Percentiles rank a stretch among this genome's conserved stretches.
Conservation (phyloP, 2,888 invertebrate genomes). For the Teinopalpus imperialis region DNA sequence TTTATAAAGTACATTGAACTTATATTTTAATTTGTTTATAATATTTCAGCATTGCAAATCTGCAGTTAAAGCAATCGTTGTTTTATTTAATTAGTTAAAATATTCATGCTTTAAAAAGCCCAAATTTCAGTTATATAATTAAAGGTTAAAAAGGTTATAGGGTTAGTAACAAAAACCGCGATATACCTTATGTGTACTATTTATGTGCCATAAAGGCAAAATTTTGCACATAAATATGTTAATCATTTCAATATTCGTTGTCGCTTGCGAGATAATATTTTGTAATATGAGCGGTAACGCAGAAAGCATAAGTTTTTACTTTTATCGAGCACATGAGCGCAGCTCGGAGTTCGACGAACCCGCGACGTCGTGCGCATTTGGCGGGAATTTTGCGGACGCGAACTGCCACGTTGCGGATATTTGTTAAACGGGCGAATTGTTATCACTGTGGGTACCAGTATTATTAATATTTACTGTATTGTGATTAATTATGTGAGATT, state of each 20-base stretch:
- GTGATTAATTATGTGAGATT: neutral
- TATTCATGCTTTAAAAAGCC: too few relatives aligned
- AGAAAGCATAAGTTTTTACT: conserved; percentile 69
- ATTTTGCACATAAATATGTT: too few relatives aligned
- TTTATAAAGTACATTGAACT: too few relatives aligned
- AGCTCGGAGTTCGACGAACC: conserved; percentile 36
- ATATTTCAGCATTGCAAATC: too few relatives aligned
- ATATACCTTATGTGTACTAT: too few relatives aligned
- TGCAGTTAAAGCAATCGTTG: too few relatives aligned
- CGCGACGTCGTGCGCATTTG: conserved; percentile 32
- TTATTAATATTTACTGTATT: conserved; percentile 5
- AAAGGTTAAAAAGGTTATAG: too few relatives aligned
- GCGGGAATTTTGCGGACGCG: conserved; percentile 38
- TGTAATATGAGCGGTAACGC: conserved; percentile 43
- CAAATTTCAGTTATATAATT: too few relatives aligned
- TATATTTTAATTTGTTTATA: too few relatives aligned
- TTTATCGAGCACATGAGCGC: conserved; percentile 61
- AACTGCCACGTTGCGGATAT: conserved; percentile 21
- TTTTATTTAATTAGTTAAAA: too few relatives aligned
- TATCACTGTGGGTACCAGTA: neutral
- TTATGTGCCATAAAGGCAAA: too few relatives aligned
- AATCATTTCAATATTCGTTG: conserved; percentile 32
- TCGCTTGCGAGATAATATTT: conserved; percentile 37
- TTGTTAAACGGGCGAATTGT: conserved; percentile 5
- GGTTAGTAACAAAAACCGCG: too few relatives aligned